These are phyloP conservation scores for Lutraria rhynchaena DNA, from an alignment of 1,140 invertebrate species.

Conservation along the genomic window DNA sequence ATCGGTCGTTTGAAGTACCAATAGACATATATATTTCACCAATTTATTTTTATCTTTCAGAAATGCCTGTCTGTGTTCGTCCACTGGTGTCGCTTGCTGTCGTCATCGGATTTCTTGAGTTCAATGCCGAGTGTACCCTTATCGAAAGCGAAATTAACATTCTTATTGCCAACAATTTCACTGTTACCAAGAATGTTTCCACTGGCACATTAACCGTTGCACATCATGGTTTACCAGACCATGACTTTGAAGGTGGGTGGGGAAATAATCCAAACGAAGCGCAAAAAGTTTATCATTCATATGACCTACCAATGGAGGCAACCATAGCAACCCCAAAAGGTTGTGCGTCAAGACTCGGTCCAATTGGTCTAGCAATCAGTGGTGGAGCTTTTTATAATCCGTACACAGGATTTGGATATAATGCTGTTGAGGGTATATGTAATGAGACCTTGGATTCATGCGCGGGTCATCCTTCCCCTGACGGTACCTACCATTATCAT, in stretches of 20 bases:
- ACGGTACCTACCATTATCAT: constrained; percentile 36
- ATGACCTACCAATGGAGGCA: constrained; percentile 3
- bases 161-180: neutral
- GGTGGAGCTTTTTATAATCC: constrained; percentile 35
- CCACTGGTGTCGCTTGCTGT: too few species aligned
- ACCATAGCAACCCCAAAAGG: constrained; percentile 23
- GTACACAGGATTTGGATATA: constrained; percentile 19
- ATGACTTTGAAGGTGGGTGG: constrained; percentile 16
- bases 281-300: neutral
- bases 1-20: too few species aligned
- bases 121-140: neutral
- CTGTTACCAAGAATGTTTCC: neutral
- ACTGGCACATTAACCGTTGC: constrained; percentile 6
- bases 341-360: constrained; percentile 7
- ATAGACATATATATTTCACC: too few species aligned
- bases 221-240: constrained; percentile 28
- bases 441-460: constrained; percentile 8
- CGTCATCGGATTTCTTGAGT: too few species aligned
- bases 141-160: constrained; percentile 13
- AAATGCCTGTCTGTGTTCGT: too few species aligned
- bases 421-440: constrained; percentile 41
- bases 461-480: constrained; percentile 2
- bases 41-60: too few species aligned
- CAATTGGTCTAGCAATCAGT: constrained; percentile 32
- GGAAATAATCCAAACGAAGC: constrained; percentile 32